Evolutionary conservation across 1,140 invertebrate genomes (phyloP).

Genomic region (Drosophila punjabiensis): DNA sequence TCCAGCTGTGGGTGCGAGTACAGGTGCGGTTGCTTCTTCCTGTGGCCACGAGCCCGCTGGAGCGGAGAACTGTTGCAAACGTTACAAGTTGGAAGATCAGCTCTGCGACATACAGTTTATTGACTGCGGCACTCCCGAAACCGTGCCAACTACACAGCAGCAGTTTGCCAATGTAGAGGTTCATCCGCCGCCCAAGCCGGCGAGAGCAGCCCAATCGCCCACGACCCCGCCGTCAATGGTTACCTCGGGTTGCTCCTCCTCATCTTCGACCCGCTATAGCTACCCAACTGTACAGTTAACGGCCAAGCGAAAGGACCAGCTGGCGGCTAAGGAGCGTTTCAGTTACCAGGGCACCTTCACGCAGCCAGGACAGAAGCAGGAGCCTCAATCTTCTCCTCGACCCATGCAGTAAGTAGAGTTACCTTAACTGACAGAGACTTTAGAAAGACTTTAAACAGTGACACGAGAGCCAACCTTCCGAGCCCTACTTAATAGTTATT

Average conservation of each 20-base stretch:
- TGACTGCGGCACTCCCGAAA: conserved; percentile 88
- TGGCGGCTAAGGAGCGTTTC: conserved; percentile 78
- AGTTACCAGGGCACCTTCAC: conserved; percentile 81
- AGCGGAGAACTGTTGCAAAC: conserved; percentile 86
- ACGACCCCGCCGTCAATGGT: conserved; percentile 12
- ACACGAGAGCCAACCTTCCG: background rate
- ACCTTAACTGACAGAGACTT: background rate
- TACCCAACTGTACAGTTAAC: conserved; percentile 82
- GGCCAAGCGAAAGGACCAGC: conserved; percentile 78
- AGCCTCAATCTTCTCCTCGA: conserved; percentile 11
- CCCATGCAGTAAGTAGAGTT: conserved; percentile 46
- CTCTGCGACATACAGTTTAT: conserved; percentile 88
- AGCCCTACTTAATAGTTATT: background rate
- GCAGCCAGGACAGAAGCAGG: conserved; percentile 45
- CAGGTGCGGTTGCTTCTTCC: background rate
- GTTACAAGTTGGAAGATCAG: conserved; percentile 88
- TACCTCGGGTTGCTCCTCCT: conserved; percentile 6
- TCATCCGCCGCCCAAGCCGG: conserved; percentile 79
- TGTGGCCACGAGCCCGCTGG: conserved; percentile 78
- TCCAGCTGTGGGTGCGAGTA: conserved; percentile 10
- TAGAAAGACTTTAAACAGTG: background rate
- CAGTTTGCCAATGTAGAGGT: conserved; percentile 76
- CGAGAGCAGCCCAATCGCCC: conserved; percentile 46
- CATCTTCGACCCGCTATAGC: conserved; percentile 68
- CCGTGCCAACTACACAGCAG: conserved; percentile 59